Evolutionary conservation across 2,113 vertebrate genomes (phyloP).

Genomic region (Falco punctatus): DNA sequence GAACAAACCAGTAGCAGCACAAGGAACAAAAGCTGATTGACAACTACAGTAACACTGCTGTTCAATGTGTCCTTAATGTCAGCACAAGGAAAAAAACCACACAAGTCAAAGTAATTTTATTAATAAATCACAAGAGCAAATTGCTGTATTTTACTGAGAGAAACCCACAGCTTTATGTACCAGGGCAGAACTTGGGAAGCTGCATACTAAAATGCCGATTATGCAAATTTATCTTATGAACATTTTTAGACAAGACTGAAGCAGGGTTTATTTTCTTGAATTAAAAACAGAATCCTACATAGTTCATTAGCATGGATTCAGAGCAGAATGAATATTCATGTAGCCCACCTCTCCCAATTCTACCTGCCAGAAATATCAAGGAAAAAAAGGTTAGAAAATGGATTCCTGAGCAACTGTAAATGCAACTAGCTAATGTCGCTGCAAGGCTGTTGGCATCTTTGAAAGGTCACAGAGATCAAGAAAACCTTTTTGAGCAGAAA

Average conservation of each 20-base stretch:
- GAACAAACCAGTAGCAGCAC: neutral
- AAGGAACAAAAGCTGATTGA: neutral
- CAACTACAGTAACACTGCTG: neutral
- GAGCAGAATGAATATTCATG: constrained; percentile 53
- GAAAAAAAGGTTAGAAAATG: constrained; percentile 6
- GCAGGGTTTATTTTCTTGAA: constrained; percentile 44
- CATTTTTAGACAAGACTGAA: constrained; percentile 51
- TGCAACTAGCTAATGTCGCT: neutral
- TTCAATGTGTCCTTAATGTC: neutral
- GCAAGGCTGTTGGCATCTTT: neutral
- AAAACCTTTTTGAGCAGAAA: neutral
- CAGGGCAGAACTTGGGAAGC: neutral
- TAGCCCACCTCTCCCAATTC: constrained; percentile 24
- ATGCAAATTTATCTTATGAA: constrained; percentile 24
- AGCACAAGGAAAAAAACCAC: neutral
- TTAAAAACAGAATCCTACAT: constrained; percentile 37
- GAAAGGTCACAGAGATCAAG: neutral
- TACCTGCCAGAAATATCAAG: constrained; percentile 36
- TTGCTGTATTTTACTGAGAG: neutral
- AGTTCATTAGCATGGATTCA: constrained; percentile 53
- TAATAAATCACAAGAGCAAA: constrained; percentile 4
- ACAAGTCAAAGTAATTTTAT: constrained; percentile 32
- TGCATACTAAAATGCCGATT: constrained; percentile 21
- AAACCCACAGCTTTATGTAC: neutral
- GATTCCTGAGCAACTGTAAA: constrained; percentile 22